A percentile compares a stretch with the other conserved stretches of the same genome.
phyloP scores from a whole-genome alignment of 2,113 vertebrate species.

The Callipepla squamata region DNA sequence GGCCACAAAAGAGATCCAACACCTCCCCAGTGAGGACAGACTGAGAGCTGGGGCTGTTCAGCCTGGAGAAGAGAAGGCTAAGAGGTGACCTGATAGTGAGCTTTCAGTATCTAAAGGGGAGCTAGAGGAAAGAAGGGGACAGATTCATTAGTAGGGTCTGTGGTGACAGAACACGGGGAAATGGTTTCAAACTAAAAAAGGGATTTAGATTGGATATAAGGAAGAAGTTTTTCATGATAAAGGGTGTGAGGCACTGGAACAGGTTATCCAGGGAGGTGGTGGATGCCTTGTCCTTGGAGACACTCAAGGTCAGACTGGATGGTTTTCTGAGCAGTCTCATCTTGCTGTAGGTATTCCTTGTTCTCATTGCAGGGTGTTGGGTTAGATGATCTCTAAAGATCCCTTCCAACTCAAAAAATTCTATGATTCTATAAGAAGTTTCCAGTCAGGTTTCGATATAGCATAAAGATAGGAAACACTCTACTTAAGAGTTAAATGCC shows the following conservation, averaged over 20 bases:
- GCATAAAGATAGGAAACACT: background rate
- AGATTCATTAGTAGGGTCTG: background rate
- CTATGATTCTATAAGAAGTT: background rate
- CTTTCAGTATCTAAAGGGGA: background rate
- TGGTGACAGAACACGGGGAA: background rate
- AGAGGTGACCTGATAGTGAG: no score
- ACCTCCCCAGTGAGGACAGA: background rate
- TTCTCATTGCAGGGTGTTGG: background rate
- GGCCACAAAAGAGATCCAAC: background rate
- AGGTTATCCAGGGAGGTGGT: background rate
- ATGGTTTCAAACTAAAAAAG: background rate
- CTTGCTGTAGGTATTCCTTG: background rate
- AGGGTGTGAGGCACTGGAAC: background rate
- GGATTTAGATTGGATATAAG: background rate
- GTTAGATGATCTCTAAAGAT: background rate
- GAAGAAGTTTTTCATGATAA: background rate
- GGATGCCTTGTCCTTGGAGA: background rate
- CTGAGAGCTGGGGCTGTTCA: background rate
- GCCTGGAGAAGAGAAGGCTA: background rate
- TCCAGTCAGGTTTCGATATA: background rate
- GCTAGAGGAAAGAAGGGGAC: background rate
- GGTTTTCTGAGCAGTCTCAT: background rate
- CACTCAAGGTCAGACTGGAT: background rate
- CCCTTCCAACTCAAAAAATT: no score
- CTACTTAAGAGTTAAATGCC: background rate